Conservation (phyloP, 2,888 invertebrate genomes). For the Liopterus haemorrhoidalis region DNA sequence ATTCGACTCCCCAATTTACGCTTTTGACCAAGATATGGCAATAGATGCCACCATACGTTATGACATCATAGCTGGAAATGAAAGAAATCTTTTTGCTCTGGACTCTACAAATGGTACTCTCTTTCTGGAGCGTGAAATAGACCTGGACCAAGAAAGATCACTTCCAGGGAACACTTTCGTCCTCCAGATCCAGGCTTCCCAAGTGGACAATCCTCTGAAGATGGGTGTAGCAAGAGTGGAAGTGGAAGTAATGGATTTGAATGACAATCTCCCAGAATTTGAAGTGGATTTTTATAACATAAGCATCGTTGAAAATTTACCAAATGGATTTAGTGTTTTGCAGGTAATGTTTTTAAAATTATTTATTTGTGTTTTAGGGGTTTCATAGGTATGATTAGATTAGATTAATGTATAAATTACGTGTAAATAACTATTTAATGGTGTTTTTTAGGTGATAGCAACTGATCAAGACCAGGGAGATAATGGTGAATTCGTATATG, state of each 20-base stretch:
- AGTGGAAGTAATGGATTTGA: constrained; percentile 67
- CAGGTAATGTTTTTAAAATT: constrained; percentile 39
- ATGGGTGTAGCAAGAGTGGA: constrained; percentile 68
- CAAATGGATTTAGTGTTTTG: constrained; percentile 69
- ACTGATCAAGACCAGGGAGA: constrained; percentile 78
- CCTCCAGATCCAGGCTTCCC: constrained; percentile 71
- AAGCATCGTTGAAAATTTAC: constrained; percentile 85
- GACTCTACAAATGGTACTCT: constrained; percentile 69
- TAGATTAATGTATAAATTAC: not conserved
- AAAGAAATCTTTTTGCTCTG: constrained; percentile 67
- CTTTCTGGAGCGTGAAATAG: constrained; percentile 73
- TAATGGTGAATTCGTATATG: constrained; percentile 77
- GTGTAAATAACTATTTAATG: constrained; percentile 32
- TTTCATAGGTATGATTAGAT: not conserved
- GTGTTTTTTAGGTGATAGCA: constrained; percentile 64
- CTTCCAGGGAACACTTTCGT: constrained; percentile 74
- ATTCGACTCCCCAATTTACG: constrained; percentile 67
- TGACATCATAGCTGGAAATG: constrained; percentile 76
- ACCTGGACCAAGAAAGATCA: constrained; percentile 65
- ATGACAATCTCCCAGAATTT: constrained; percentile 81
- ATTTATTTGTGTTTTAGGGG: constrained; percentile 10
- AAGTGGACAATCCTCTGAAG: constrained; percentile 71
- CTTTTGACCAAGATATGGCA: constrained; percentile 72
- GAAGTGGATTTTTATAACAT: constrained; percentile 87
- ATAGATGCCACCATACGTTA: constrained; percentile 69